Conservation (phyloP, 2,113 vertebrate genomes). For the Cepphus grylle region DNA sequence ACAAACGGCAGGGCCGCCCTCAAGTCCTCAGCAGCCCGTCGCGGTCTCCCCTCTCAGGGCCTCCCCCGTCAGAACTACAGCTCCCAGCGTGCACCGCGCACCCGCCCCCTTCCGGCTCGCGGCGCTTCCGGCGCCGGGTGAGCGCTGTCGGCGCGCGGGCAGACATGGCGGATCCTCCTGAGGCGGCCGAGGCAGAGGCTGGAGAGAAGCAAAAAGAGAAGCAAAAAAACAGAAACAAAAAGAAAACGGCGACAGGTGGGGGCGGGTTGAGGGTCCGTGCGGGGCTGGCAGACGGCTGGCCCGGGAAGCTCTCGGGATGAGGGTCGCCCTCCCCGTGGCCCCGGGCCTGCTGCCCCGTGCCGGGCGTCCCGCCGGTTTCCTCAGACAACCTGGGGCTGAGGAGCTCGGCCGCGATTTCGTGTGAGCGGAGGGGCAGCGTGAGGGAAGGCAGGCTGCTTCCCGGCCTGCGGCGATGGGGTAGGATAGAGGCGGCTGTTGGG, state of each 20-base stretch:
- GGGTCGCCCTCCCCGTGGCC: fast-evolving
- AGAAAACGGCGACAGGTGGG: not conserved
- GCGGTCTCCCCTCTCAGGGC: not conserved
- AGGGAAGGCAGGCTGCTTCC: not conserved
- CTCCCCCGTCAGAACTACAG: not conserved
- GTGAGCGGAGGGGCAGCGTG: not conserved
- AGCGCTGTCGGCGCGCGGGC: not conserved
- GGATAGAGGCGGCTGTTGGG: too few species aligned
- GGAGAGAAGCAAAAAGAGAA: not conserved
- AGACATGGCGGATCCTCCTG: not conserved
- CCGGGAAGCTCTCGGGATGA: not conserved
- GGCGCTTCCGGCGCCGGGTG: not conserved
- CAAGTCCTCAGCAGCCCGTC: fast-evolving
- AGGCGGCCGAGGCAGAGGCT: fast-evolving
- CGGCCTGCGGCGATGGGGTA: not conserved
- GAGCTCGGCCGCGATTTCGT: too few species aligned
- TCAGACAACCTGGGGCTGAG: fast-evolving
- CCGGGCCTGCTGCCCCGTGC: not conserved
- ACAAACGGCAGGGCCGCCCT: fast-evolving
- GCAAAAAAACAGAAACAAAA: not conserved
- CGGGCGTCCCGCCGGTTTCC: not conserved
- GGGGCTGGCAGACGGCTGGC: not conserved
- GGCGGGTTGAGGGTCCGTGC: fast-evolving
- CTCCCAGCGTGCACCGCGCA: not conserved
- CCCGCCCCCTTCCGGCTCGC: fast-evolving